phyloP scores from a whole-genome alignment of 2,113 vertebrate genomes.

The Myotis lucifugus region DNA sequence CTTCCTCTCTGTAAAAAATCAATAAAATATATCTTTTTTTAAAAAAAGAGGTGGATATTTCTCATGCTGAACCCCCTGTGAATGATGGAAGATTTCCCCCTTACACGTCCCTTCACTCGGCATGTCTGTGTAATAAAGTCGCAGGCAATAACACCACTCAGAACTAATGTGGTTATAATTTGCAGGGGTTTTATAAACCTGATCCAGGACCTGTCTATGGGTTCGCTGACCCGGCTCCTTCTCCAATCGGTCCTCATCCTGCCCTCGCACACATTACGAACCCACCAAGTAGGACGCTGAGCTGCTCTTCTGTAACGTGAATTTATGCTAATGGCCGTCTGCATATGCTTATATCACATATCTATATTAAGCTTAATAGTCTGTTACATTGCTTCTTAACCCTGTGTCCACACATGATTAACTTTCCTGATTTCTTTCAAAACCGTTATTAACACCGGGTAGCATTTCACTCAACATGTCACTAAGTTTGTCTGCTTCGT shows the following conservation, averaged over 20 bases:
- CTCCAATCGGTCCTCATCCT: conserved; percentile 72
- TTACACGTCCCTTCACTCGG: background rate
- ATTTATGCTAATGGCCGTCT: conserved; percentile 99
- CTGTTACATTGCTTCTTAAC: conserved; percentile 99
- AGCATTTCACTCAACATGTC: conserved; percentile 95
- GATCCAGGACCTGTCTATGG: conserved; percentile 77
- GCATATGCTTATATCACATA: conserved; percentile 99
- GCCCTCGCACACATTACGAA: conserved; percentile 80
- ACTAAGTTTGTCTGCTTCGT: conserved; percentile 91
- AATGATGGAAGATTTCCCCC: background rate
- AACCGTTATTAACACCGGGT: conserved; percentile 97
- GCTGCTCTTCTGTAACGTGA: conserved; percentile 93
- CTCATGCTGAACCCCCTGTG: background rate
- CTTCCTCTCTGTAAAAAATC: too few species aligned
- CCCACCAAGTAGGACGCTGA: conserved; percentile 73
- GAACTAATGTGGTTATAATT: conserved; percentile 75
- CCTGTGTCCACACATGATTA: conserved; percentile 99
- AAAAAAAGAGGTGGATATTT: background rate
- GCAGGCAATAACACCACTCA: conserved; percentile 53
- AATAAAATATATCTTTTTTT: too few species aligned
- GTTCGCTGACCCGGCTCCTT: conserved; percentile 82
- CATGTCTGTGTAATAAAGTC: conserved; percentile 55
- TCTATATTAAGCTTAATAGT: conserved; percentile 99
- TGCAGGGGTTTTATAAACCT: conserved; percentile 79
- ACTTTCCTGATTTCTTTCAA: conserved; percentile 99